Evolutionary conservation across 2,113 vertebrate species (phyloP).

Genomic region (Orycteropus afer): DNA sequence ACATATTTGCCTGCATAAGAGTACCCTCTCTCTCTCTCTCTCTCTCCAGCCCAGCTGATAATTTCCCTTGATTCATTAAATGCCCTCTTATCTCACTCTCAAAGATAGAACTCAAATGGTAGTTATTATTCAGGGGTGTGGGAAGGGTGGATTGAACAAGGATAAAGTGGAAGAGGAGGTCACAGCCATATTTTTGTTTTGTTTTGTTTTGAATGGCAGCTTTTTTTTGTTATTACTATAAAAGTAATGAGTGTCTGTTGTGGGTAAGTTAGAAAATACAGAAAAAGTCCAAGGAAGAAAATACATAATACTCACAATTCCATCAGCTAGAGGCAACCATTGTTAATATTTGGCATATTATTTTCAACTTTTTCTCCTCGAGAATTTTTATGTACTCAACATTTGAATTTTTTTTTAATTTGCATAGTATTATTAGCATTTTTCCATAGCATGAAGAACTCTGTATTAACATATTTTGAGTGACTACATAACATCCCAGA

Average conservation of each 20-base stretch:
- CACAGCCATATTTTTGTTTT: background rate
- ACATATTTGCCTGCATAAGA: conserved; percentile 71
- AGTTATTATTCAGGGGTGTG: conserved; percentile 33
- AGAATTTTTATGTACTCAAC: conserved; percentile 34
- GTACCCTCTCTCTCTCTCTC: conserved; percentile 15
- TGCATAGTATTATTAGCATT: background rate
- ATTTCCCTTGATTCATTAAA: conserved; percentile 69
- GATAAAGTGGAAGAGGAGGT: background rate
- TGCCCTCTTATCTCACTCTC: conserved; percentile 67
- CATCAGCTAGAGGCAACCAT: conserved; percentile 14
- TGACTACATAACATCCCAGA: background rate
- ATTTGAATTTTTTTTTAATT: conserved; percentile 11
- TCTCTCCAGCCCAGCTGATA: conserved; percentile 59
- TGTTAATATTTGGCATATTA: conserved; percentile 27
- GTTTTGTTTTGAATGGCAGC: background rate
- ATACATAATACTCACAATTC: conserved; percentile 17
- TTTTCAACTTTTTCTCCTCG: background rate
- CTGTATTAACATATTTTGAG: background rate
- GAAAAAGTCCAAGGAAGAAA: background rate
- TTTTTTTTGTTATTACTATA: conserved; percentile 32
- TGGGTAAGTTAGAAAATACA: conserved; percentile 9
- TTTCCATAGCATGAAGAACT: background rate
- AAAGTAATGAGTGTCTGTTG: conserved; percentile 37
- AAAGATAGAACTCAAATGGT: conserved; percentile 73
- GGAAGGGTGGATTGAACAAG: conserved; percentile 39